Evolutionary conservation across 2,797 vertebrate genomes (phyloP).

Genomic region (Clarias fuscus): DNA sequence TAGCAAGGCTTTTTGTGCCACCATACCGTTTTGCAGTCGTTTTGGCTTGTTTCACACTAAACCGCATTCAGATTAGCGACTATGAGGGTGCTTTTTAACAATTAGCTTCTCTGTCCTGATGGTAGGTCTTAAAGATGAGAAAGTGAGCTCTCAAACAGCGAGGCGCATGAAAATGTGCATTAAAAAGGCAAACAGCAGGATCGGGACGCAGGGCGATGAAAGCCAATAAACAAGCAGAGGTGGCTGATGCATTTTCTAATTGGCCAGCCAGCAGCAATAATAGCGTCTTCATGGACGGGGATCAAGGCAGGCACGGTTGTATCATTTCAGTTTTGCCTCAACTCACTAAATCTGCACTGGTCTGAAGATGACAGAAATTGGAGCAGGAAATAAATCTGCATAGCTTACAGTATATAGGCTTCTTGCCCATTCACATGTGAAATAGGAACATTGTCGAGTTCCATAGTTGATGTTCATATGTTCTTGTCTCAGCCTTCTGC

Average conservation of each 20-base stretch:
- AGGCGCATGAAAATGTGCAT: slow-evolving; percentile 39
- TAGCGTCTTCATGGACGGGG: slow-evolving; percentile 33
- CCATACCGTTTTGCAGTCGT: slow-evolving; percentile 41
- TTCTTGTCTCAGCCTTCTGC: slow-evolving; percentile 26
- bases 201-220: slow-evolving; percentile 39
- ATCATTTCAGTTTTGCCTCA: slow-evolving; percentile 26
- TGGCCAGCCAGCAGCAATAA: slow-evolving; percentile 48
- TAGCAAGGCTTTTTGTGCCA: slow-evolving; percentile 20
- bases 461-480: neutral
- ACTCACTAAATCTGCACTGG: slow-evolving; percentile 14
- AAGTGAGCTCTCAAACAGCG: slow-evolving; percentile 42
- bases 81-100: slow-evolving; percentile 54
- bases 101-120: slow-evolving; percentile 47
- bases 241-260: slow-evolving; percentile 50
- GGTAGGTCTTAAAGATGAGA: slow-evolving; percentile 49
- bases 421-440: slow-evolving; percentile 32
- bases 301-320: slow-evolving; percentile 20
- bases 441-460: slow-evolving; percentile 35
- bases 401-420: slow-evolving; percentile 7
- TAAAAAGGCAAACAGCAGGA: slow-evolving; percentile 44
- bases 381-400: neutral
- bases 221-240: slow-evolving; percentile 47
- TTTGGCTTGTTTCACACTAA: slow-evolving; percentile 42
- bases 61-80: slow-evolving; percentile 45
- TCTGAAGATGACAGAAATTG: slow-evolving; percentile 37